A percentile compares a stretch with the other conserved stretches of the same genome.
Evolutionary conservation across 2,888 invertebrate species (phyloP).

Genomic region (Sussaba pulchella): DNA sequence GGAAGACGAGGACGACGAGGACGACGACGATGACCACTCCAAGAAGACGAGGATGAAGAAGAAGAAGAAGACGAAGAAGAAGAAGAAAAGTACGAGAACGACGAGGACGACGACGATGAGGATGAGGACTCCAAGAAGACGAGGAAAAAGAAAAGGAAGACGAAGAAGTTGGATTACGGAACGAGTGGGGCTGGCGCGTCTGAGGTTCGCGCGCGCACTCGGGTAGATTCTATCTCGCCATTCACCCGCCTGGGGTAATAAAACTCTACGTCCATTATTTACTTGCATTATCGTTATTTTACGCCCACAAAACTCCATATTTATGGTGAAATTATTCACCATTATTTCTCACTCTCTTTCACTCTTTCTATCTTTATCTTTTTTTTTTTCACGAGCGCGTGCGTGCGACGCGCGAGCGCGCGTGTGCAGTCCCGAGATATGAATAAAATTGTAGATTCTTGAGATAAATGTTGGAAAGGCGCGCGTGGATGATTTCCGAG

Average conservation of each 20-base stretch:
- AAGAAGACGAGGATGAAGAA: conserved; percentile 17
- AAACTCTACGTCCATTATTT: conserved; percentile 83
- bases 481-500: conserved; percentile 59
- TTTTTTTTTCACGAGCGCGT: conserved; percentile 40
- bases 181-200: conserved; percentile 49
- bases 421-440: conserved; percentile 71
- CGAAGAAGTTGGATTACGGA: conserved; percentile 39
- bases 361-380: background rate
- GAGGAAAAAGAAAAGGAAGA: conserved; percentile 25
- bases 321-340: conserved; percentile 83
- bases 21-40: conserved; percentile 31
- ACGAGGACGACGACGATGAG: conserved; percentile 1
- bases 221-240: conserved; percentile 82
- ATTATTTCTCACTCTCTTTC: conserved; percentile 78
- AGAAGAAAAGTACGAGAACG: conserved; percentile 22
- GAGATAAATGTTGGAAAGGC: conserved; percentile 69
- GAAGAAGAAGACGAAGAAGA: conserved; percentile 43
- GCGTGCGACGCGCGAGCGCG: conserved; percentile 20
- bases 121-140: conserved; percentile 19
- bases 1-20: conserved; percentile 18
- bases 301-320: conserved; percentile 82
- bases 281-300: conserved; percentile 84
- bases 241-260: conserved; percentile 82
- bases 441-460: conserved; percentile 81
- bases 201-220: conserved; percentile 64